A percentile compares a stretch with the other conserved stretches of the same genome.
These are phyloP conservation scores for Podarcis cretensis DNA, from an alignment of 2,113 vertebrate species.

Conservation along the genomic window DNA sequence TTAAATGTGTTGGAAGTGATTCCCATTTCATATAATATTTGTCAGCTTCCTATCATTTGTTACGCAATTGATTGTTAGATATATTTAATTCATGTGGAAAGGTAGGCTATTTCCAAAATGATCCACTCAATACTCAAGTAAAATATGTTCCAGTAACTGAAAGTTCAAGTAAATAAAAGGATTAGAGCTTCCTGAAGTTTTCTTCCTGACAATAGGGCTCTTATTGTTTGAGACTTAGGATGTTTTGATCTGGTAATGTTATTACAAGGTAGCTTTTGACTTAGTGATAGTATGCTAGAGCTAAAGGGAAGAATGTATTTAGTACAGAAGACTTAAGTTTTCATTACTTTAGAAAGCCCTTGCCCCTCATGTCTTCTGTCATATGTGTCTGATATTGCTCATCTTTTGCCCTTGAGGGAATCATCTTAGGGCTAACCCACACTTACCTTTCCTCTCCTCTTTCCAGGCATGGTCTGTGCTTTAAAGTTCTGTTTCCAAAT, in stretches of 20 bases:
- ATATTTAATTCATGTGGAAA: background rate
- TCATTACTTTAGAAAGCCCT: background rate
- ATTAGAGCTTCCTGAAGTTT: conserved; percentile 5
- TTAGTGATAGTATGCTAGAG: background rate
- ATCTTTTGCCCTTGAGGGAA: no score
- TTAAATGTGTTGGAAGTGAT: background rate
- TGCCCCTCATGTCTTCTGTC: background rate
- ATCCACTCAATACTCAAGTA: background rate
- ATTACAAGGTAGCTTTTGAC: background rate
- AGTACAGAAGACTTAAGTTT: background rate
- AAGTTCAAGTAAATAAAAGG: conserved; percentile 1
- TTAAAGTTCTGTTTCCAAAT: no score
- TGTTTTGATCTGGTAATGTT: background rate
- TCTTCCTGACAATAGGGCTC: background rate
- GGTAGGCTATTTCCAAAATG: background rate
- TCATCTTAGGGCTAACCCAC: no score
- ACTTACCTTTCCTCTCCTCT: no score
- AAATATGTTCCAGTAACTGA: background rate
- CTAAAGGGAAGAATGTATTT: background rate
- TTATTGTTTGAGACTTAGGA: background rate
- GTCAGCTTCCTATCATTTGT: background rate
- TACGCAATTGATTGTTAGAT: background rate
- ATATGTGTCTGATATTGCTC: background rate
- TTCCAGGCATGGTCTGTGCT: no score
- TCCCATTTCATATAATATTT: background rate